Conservation (phyloP, 2,113 vertebrate species). For the Anser cygnoides region DNA sequence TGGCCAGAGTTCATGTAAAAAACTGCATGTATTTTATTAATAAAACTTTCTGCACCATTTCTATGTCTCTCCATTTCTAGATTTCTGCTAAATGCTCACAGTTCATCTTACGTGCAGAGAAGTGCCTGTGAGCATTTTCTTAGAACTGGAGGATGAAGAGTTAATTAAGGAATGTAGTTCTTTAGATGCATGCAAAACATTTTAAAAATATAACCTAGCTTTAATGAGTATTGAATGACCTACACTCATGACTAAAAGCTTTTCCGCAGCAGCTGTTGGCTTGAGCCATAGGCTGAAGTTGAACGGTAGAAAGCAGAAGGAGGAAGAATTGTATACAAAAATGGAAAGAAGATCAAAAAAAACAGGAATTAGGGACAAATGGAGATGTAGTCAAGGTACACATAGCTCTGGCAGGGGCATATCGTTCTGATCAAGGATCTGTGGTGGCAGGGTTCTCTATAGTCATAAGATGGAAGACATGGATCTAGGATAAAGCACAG, state of each 20-base stretch:
- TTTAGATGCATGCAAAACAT: background rate
- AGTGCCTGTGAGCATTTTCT: background rate
- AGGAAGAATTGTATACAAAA: background rate
- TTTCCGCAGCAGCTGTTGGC: background rate
- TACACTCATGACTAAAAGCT: background rate
- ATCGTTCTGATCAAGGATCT: background rate
- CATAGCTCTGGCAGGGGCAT: background rate
- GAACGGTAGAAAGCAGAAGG: background rate
- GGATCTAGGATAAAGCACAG: background rate
- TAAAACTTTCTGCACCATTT: background rate
- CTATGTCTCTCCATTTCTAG: background rate
- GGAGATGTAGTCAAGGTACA: background rate
- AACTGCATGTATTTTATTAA: background rate
- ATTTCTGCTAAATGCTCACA: background rate
- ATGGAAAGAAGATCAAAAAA: background rate
- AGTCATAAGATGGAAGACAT: background rate
- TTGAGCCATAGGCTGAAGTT: background rate
- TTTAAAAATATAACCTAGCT: background rate
- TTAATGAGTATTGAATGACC: background rate
- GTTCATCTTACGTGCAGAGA: background rate
- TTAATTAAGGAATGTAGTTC: background rate
- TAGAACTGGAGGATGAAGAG: background rate
- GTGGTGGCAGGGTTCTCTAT: background rate
- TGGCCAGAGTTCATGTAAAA: background rate
- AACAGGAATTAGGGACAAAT: background rate